A percentile compares a stretch with the other conserved stretches of the same genome.
Conservation (phyloP, 2,888 invertebrate genomes). For the Tachystola acroxantha region DNA sequence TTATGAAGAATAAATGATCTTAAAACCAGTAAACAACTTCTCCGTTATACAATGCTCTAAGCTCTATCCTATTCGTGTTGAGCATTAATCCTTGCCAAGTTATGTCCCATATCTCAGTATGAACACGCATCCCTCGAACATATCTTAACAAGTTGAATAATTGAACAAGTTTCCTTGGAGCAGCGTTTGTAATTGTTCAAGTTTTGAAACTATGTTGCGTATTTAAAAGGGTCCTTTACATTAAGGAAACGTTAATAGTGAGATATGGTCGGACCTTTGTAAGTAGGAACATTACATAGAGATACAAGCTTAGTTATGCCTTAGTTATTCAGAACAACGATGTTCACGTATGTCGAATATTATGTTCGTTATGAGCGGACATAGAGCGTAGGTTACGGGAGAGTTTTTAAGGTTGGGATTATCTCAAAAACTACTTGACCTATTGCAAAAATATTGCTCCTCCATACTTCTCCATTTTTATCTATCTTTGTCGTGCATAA, state of each 20-base stretch:
- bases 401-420: no score
- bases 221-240: slow-evolving; percentile 6
- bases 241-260: neutral
- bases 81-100: slow-evolving; percentile 4
- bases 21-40: no score
- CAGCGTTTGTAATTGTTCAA: slow-evolving; percentile 8
- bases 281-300: neutral
- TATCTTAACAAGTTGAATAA: slow-evolving; percentile 15
- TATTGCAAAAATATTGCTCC: no score
- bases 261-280: neutral
- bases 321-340: no score
- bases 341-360: no score
- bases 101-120: slow-evolving; percentile 11
- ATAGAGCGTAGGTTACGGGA: no score
- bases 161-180: slow-evolving; percentile 11
- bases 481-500: no score
- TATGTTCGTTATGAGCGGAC: no score
- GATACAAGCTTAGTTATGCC: neutral
- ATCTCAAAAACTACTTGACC: no score
- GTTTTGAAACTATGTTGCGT: slow-evolving; percentile 8
- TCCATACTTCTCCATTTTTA: neutral
- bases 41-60: no score
- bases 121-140: slow-evolving; percentile 10
- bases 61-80: slow-evolving; percentile 7
- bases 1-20: no score